phyloP scores from a whole-genome alignment of 2,797 vertebrate genomes.

The Tenualosa thibaudeaui region DNA sequence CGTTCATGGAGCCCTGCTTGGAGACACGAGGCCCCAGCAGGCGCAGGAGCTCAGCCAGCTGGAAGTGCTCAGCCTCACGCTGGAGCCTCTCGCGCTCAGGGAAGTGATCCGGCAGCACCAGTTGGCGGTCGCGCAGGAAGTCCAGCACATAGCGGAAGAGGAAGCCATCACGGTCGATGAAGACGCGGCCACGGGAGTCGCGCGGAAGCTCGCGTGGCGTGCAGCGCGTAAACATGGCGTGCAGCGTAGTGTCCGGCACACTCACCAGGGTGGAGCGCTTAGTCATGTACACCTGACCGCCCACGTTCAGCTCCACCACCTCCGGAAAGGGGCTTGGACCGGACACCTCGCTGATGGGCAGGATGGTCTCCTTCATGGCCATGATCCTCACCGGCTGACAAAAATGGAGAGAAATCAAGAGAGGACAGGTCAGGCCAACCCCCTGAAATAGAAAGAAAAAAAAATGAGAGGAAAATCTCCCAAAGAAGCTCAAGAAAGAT shows the following conservation, averaged over 20 bases:
- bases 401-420: not conserved
- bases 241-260: conserved; percentile 82
- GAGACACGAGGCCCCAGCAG: conserved; percentile 77
- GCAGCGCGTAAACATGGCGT: conserved; percentile 79
- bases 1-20: conserved; percentile 77
- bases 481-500: conserved; percentile 39
- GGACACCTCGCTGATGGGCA: conserved; percentile 86
- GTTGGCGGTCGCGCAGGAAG: conserved; percentile 84
- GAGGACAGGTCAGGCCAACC: not conserved
- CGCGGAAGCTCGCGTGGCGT: conserved; percentile 78
- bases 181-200: conserved; percentile 85
- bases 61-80: conserved; percentile 85
- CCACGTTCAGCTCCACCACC: conserved; percentile 87
- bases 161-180: conserved; percentile 88
- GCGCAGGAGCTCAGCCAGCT: conserved; percentile 65
- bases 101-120: conserved; percentile 86
- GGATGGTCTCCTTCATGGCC: conserved; percentile 85
- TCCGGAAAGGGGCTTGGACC: conserved; percentile 75
- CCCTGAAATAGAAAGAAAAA: conserved; percentile 10
- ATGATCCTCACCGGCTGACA: conserved; percentile 59
- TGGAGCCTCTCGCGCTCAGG: conserved; percentile 86
- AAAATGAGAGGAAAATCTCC: conserved; percentile 23
- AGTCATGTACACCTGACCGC: conserved; percentile 88
- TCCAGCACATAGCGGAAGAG: conserved; percentile 89
- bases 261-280: conserved; percentile 84